phyloP scores from a whole-genome alignment of 2,888 invertebrate species.

The Philopedon plagiatum region DNA sequence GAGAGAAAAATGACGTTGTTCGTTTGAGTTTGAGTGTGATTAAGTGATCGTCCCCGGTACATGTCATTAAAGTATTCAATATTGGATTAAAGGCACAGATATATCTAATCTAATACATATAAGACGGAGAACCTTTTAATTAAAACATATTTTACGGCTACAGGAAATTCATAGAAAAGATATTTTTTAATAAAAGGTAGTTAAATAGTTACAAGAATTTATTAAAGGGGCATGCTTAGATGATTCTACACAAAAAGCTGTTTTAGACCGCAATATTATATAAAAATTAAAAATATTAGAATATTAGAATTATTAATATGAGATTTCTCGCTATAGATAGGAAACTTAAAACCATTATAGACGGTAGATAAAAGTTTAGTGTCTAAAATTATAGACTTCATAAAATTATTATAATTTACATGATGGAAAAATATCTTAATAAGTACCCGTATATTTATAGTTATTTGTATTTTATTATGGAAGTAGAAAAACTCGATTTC shows the following conservation, averaged over 20 bases:
- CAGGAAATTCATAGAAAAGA: conserved; percentile 5
- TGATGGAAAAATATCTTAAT: conserved; percentile 13
- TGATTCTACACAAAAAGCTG: conserved; percentile 12
- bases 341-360: conserved; percentile 28
- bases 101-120: conserved; percentile 13
- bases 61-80: background rate
- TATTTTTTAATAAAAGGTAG: background rate
- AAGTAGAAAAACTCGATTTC: background rate
- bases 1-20: too few species aligned
- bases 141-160: background rate
- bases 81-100: conserved; percentile 24
- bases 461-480: background rate
- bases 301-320: conserved; percentile 17
- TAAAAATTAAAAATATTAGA: conserved; percentile 14
- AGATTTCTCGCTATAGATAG: conserved; percentile 36
- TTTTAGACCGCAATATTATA: conserved; percentile 5
- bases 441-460: background rate
- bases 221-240: background rate
- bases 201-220: conserved; percentile 10
- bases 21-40: too few species aligned
- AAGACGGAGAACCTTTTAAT: conserved; percentile 26
- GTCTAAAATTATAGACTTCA: conserved; percentile 26
- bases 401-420: conserved; percentile 8
- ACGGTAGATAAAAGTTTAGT: conserved; percentile 16
- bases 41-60: conserved; percentile 5